These are phyloP conservation scores for Lepidurus arcticus DNA, from an alignment of 1,140 invertebrate species.

Conservation along the genomic window DNA sequence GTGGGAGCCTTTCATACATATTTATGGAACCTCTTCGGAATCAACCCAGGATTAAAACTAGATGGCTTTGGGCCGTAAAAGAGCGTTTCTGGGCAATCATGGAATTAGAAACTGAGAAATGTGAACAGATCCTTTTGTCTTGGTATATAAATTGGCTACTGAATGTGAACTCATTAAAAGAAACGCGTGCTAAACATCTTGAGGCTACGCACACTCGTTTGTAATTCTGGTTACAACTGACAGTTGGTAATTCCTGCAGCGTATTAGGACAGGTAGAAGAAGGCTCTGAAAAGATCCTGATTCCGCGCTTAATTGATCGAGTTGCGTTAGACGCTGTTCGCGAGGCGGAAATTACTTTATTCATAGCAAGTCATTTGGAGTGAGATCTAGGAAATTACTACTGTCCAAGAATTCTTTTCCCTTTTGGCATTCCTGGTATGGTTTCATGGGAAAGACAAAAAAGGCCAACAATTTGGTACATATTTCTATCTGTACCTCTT, in stretches of 20 bases:
- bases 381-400: neutral
- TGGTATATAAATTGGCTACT: no score
- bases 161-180: no score
- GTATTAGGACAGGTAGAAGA: no score
- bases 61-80: neutral
- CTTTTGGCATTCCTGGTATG: neutral
- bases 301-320: no score
- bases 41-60: neutral
- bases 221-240: no score
- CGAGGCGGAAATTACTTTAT: no score
- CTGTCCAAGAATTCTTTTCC: neutral
- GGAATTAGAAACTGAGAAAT: neutral
- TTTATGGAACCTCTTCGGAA: neutral
- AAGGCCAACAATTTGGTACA: neutral
- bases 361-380: neutral
- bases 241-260: no score
- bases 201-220: no score
- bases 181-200: no score
- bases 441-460: neutral
- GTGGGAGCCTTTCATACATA: constrained; percentile 9
- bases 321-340: no score
- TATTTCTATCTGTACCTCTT: neutral
- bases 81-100: neutral
- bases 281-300: no score
- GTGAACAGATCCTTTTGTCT: no score